Conservation (phyloP, 2,113 vertebrate species). For the Gadus chalcogrammus region DNA sequence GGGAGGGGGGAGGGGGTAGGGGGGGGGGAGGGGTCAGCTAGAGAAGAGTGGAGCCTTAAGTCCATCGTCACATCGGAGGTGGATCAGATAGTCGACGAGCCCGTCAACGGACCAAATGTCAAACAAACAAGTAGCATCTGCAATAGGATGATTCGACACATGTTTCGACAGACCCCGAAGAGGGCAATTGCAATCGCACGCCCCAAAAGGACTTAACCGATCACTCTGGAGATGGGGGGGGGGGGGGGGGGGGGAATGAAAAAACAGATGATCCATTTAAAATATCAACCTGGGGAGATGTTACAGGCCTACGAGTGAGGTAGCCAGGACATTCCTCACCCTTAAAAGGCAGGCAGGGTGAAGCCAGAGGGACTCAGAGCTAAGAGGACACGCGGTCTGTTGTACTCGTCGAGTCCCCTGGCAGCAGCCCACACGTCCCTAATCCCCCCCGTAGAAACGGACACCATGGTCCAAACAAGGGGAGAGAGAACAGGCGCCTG, state of each 20-base stretch:
- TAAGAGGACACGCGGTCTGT: not conserved
- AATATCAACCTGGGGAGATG: not conserved
- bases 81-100: not conserved
- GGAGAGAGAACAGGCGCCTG: too few species aligned
- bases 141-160: conserved; percentile 15
- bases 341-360: conserved; percentile 33
- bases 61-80: not conserved
- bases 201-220: not conserved
- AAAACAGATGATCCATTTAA: too few species aligned
- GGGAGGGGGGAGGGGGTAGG: too few species aligned
- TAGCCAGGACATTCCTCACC: conserved; percentile 27
- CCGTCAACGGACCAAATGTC: conserved; percentile 19
- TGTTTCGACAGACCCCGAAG: conserved; percentile 8
- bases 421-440: not conserved
- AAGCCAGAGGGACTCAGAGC: not conserved
- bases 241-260: not conserved
- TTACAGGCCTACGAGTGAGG: conserved; percentile 15
- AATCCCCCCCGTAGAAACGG: not conserved
- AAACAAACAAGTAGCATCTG: conserved; percentile 16
- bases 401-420: not conserved
- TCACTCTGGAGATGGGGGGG: not conserved
- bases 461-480: too few species aligned
- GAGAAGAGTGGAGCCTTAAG: not conserved
- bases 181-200: not conserved
- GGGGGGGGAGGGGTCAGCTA: conserved; percentile 15